A percentile compares a stretch with the other conserved stretches of the same genome.
Evolutionary conservation across 2,888 invertebrate species (phyloP).

Genomic region (Polydrusus cervinus): DNA sequence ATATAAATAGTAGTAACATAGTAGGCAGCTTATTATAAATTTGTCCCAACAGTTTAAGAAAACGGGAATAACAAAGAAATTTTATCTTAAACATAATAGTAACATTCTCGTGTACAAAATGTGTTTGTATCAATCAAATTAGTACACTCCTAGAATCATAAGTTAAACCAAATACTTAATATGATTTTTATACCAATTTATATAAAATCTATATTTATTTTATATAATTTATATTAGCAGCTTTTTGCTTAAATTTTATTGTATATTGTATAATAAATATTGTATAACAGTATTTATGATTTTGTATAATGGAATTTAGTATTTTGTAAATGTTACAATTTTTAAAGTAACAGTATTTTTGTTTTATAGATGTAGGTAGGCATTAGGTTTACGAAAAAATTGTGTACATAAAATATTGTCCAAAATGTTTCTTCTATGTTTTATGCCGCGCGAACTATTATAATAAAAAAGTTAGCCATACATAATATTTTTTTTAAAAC

Average conservation of each 20-base stretch:
- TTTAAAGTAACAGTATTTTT: not conserved
- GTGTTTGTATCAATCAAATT: not conserved
- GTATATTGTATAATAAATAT: not conserved
- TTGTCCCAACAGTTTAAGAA: too few species aligned
- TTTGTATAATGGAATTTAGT: not conserved
- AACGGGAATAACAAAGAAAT: too few species aligned
- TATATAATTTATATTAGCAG: constrained; percentile 5
- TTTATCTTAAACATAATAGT: too few species aligned
- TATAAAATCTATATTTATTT: not conserved
- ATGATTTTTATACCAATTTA: not conserved
- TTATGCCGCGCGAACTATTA: not conserved
- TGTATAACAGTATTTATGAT: constrained; percentile 10
- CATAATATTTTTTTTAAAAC: constrained; percentile 13
- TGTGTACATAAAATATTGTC: constrained; percentile 10
- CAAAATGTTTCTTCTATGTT: constrained; percentile 7
- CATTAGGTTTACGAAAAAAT: not conserved
- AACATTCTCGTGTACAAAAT: not conserved
- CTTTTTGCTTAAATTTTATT: not conserved
- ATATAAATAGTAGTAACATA: too few species aligned
- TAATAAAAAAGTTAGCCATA: not conserved
- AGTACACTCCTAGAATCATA: not conserved
- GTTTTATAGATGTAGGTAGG: not conserved
- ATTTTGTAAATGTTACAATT: not conserved
- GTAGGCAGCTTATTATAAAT: too few species aligned
- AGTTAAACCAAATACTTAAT: too few species aligned